Base-by-base conservation (phyloP, 2,888 invertebrate genomes). In the Drosophila colorata region DNA sequence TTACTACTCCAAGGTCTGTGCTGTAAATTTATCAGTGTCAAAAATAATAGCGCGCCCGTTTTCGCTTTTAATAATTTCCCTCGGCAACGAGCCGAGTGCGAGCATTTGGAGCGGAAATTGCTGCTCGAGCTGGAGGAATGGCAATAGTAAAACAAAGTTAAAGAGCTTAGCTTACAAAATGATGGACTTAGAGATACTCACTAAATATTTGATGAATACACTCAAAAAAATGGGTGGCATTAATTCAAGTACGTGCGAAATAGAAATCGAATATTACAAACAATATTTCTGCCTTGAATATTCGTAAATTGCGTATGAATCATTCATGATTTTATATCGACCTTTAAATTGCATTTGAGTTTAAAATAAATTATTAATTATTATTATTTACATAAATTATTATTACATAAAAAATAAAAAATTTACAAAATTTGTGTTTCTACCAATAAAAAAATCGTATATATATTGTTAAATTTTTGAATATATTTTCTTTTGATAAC, bases 51-150 rank as follows among this genome's bases (percentile, higher is more conserved):
- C 86, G 74, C 80, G 66, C 80, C 78, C 78, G 82, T 82, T 85
- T 80, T 87, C 87, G 80, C 87, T 87, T 87, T 85, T 85, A 87
- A 85, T 85, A 85, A 85, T 85, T 85, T 87, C 84, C 84, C 84
- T 74, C 78, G 78, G 78, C 78, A 78, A 60, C 67, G 63, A 72
- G 69, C 73, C 71, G 73, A 75, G 74, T 64, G 75, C 59, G 69
- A 78, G 74, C 72, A 87, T 85, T 76, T 85, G 80, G 84, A 85
- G 84, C 84, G 84, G 84, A 85, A 85, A 85, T 85, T 85, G 80
- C 85, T 80, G 80, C 80, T 81, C 76, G 69, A 75, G 58, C 63
- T 68, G 49, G 59, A 49, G 64, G 35, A 57, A 20, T 18, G 43
- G 74, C 61, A 51, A 63, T 57, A 60, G 57, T 51, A 44, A 63